Percentiles rank a stretch among this genome's conserved stretches.
Conservation (phyloP, 2,113 vertebrate species). For the Cephalopholis sonnerati region DNA sequence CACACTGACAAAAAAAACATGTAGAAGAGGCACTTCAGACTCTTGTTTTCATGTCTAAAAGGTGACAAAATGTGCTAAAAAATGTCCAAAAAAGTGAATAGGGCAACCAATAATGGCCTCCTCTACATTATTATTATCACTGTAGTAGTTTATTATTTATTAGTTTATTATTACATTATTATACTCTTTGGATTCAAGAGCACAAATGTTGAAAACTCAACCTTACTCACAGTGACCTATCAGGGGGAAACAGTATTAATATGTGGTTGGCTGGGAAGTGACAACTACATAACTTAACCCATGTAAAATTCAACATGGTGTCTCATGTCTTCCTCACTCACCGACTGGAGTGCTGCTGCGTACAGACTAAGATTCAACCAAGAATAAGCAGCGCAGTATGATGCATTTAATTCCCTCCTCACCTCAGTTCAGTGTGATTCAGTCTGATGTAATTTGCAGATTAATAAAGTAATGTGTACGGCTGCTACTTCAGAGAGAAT, state of each 20-base stretch:
- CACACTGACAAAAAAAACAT: no score
- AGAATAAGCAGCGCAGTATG: neutral
- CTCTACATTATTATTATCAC: no score
- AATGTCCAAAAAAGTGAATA: no score
- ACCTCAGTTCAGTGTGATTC: neutral
- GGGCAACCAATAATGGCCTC: no score
- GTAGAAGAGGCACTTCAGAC: no score
- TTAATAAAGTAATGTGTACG: neutral
- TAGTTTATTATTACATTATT: no score
- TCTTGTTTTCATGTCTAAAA: no score
- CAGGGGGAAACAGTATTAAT: neutral
- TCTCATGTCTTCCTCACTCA: neutral
- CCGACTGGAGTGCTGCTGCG: neutral
- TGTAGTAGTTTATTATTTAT: no score
- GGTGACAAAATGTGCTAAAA: no score
- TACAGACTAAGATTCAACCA: neutral
- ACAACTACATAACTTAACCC: neutral
- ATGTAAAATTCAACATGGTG: neutral
- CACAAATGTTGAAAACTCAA: no score
- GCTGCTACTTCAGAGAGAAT: neutral
- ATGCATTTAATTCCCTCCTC: neutral
- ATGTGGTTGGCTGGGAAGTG: neutral
- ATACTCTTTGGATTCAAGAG: no score
- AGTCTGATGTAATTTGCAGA: neutral
- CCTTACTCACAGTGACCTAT: no score